Evolutionary conservation across 2,113 vertebrate species (phyloP), one percentile per base, ranked within the genome.

Genomic region (Rhinichthys klamathensis): DNA sequence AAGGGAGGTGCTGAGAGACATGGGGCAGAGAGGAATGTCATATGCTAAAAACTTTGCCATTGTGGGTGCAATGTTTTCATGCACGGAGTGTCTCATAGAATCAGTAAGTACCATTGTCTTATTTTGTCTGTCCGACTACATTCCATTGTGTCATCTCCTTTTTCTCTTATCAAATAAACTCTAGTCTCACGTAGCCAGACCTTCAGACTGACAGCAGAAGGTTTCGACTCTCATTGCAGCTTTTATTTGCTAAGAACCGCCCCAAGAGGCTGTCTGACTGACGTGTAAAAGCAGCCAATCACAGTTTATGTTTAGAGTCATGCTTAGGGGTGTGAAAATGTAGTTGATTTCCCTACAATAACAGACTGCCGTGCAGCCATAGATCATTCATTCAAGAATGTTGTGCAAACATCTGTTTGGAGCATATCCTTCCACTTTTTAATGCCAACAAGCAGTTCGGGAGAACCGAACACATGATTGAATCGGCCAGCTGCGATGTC

Each of bases 21-120:
- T 99, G 98, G 98, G 98, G 0, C 97, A 99, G 92, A 93, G 98
- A 88, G 98, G 98, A 85, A 96, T 99, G 92, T 99, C 98, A 11
- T 99, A 99, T 0, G 98, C 98, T 78, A 99, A 99, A 92, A 99
- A 99, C 92, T 99, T 99, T 0, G 98, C 98, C 86, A 97, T 99
- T 0, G 96, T 99, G 80, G 98, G 98, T 0, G 98, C 98, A 81
- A 98, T 99, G 97, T 99, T 99, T 92, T 99, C 98, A 73, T 99
- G 97, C 88, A 98, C 97, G 0, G 98, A 99, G 88, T 99, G 98
- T 78, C 84, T 99, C 82, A 98, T 99, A 1, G 98, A 99, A 92
- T 98, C 98, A 75, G 98, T 99, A 95, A 91, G 97, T 93, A 63
- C 41, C 80, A 61, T 0, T 60, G 11, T 23, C 41, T 30, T 78